phyloP scores from a whole-genome alignment of 2,113 vertebrate species.

The Indri indri region DNA sequence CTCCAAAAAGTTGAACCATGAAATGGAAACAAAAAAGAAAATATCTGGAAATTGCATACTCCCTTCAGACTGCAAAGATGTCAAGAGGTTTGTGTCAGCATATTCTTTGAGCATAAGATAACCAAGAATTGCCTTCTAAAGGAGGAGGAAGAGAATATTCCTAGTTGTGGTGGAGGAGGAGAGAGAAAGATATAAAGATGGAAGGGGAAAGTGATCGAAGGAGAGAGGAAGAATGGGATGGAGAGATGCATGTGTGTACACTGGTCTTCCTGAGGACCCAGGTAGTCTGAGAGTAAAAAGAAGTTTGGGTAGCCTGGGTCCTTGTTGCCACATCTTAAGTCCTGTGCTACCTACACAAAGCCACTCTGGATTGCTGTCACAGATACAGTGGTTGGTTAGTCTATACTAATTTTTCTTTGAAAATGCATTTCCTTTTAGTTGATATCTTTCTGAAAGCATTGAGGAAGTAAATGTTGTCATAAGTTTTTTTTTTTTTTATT shows the following conservation, averaged over 20 bases:
- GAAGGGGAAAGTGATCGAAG: not conserved
- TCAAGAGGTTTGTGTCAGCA: not conserved
- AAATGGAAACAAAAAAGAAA: not conserved
- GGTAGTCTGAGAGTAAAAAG: not conserved
- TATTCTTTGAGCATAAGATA: not conserved
- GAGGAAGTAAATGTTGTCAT: not conserved
- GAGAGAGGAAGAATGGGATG: fast-evolving
- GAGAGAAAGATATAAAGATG: not conserved
- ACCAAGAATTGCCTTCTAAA: not conserved
- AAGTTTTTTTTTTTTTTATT: no score
- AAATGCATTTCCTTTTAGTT: not conserved
- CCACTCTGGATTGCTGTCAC: not conserved
- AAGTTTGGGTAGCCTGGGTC: not conserved
- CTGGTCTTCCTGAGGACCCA: not conserved
- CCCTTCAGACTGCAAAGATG: fast-evolving
- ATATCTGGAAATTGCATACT: not conserved
- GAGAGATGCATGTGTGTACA: fast-evolving
- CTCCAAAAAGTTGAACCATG: not conserved
- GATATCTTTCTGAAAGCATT: not conserved
- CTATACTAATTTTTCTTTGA: not conserved
- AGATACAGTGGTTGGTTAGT: not conserved
- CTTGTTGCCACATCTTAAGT: not conserved
- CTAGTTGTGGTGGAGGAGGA: not conserved
- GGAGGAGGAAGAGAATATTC: not conserved
- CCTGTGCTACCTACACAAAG: not conserved